Evolutionary conservation across 2,888 invertebrate genomes (phyloP), one percentile per base, ranked within the genome.

Genomic region (Drosophila colorata): DNA sequence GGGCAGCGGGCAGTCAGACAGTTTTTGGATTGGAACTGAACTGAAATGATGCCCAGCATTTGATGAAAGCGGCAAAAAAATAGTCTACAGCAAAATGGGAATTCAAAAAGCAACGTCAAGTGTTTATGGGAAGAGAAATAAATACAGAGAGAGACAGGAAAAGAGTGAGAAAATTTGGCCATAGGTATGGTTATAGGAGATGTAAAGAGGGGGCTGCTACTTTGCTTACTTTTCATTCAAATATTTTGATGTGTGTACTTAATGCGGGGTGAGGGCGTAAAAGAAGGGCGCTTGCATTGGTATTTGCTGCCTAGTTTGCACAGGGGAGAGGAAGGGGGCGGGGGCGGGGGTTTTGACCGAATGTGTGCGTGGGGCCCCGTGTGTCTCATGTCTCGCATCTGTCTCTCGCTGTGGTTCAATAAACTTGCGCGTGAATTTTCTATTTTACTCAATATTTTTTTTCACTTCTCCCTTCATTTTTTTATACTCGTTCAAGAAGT

Each of bases 151-250:
- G 33, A n/a, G 51, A 18, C n/a, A 31, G 20, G 33, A n/a, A 20
- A 13, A 20, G 44, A 23, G 41, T 16, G 64, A 37, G 8, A 41
- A 28, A 43, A 20, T 20, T 46, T 56, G 56, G 43, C 8, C 28
- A 23, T 14, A 33, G 33, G 38, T 47, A 23, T 16, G 37, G 41
- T 33, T 65, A 46, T 33, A 28, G 33, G 11, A 11, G 23, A 33
- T 14, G 44, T 9, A 33, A 23, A 28, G 11, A 13, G 18, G 16
- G 14, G 8, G 38, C 61, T 69, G 83, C 86, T 74, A 86, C 88
- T 88, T 77, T 88, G 88, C 86, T 85, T 82, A 79, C 86, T 70
- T 87, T 83, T 78, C 87, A 88, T 85, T 86, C 79, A 88, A 87
- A 88, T 81, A 87, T 84, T 84, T 80, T 80, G 77, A 80, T 80